Conservation (phyloP, 1,140 invertebrate genomes). For the Luehdorfia chinensis region DNA sequence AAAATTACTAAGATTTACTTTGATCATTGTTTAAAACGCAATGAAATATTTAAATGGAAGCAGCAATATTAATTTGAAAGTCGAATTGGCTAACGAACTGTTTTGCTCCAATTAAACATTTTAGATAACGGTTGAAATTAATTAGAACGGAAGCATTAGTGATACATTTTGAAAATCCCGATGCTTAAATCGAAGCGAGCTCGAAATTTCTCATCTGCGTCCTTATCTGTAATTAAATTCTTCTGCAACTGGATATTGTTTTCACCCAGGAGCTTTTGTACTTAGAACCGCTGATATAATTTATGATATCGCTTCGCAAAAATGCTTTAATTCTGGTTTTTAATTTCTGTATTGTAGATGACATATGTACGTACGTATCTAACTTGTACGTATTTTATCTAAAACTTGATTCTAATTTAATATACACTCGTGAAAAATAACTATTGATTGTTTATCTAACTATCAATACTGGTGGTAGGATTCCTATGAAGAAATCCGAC, state of each 20-base stretch:
- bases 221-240: slow-evolving; percentile 39
- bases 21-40: slow-evolving; percentile 8
- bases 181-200: slow-evolving; percentile 38
- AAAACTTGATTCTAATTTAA: too few species aligned
- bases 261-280: slow-evolving; percentile 7
- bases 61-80: slow-evolving; percentile 18
- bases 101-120: slow-evolving; percentile 40
- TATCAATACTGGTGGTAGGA: too few species aligned
- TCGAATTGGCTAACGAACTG: slow-evolving; percentile 34
- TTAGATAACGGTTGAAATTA: slow-evolving; percentile 48
- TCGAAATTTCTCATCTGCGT: slow-evolving; percentile 26
- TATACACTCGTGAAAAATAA: too few species aligned
- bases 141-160: slow-evolving; percentile 41
- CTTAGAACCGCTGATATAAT: slow-evolving; percentile 8
- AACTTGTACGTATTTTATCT: too few species aligned
- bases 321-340: too few species aligned
- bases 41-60: slow-evolving; percentile 14
- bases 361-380: too few species aligned
- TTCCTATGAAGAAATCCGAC: too few species aligned
- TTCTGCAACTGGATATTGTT: slow-evolving; percentile 28
- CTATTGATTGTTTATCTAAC: too few species aligned
- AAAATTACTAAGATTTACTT: not conserved
- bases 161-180: slow-evolving; percentile 42
- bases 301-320: slow-evolving; percentile 6
- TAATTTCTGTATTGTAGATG: too few species aligned